Evolutionary conservation across 1,140 invertebrate genomes (phyloP).

Genomic region (Orius laevigatus): DNA sequence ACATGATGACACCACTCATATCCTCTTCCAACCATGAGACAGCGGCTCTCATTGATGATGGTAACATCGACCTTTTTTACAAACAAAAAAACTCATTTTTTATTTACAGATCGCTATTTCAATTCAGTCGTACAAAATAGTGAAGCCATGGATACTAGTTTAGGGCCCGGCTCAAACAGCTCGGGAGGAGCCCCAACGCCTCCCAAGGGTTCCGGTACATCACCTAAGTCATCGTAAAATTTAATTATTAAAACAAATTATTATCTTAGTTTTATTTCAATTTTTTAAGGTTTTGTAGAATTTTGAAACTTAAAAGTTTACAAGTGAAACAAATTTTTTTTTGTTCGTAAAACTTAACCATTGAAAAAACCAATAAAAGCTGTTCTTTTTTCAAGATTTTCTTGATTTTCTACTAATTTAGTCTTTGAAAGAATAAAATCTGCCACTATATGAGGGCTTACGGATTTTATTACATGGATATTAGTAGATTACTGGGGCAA

Average conservation of each 20-base stretch:
- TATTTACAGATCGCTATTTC: constrained; percentile 26
- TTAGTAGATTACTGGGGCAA: too few relatives aligned
- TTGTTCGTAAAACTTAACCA: too few relatives aligned
- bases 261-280: neutral
- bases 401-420: too few relatives aligned
- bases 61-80: constrained; percentile 13
- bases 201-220: constrained; percentile 15
- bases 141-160: constrained; percentile 23
- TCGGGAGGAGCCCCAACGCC: constrained; percentile 20
- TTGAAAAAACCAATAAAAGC: too few relatives aligned
- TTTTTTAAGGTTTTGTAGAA: constrained; percentile 1
- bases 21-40: constrained; percentile 26
- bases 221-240: constrained; percentile 15
- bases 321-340: neutral
- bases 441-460: too few relatives aligned
- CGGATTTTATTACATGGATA: too few relatives aligned
- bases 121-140: constrained; percentile 23
- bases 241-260: neutral
- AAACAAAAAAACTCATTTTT: too few relatives aligned
- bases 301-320: neutral
- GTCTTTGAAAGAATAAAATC: too few relatives aligned
- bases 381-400: too few relatives aligned
- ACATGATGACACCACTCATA: constrained; percentile 67
- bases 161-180: constrained; percentile 20
- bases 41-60: constrained; percentile 23